phyloP scores from a whole-genome alignment of 2,888 invertebrate genomes.

The Petrolisthes manimaculis region DNA sequence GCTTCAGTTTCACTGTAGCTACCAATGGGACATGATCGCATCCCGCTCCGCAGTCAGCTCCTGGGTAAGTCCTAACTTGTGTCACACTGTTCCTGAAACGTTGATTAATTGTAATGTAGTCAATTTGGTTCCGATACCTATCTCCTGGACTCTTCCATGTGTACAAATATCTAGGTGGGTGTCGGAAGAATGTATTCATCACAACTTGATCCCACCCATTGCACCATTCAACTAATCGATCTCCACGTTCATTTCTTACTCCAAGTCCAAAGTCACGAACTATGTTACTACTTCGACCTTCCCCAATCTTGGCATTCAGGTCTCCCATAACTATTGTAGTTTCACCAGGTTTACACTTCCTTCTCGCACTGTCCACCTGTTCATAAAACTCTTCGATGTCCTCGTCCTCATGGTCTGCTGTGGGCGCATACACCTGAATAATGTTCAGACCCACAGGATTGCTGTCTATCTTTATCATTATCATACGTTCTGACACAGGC shows the following conservation, averaged over 20 bases:
- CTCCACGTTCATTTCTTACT: background rate
- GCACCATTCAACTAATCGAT: background rate
- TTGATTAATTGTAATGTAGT: background rate
- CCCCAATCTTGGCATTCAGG: slow-evolving; percentile 9
- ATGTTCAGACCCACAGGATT: background rate
- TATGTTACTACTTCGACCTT: slow-evolving; percentile 1
- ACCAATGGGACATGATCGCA: slow-evolving; percentile 11
- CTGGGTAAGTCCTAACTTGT: slow-evolving; percentile 9
- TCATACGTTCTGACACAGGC: background rate
- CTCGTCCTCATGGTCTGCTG: background rate
- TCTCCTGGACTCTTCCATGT: background rate
- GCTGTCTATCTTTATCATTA: background rate
- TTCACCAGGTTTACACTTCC: background rate
- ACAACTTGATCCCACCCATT: background rate
- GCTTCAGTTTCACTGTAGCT: background rate
- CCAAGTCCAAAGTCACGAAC: background rate
- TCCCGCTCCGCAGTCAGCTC: slow-evolving; percentile 16
- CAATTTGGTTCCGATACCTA: background rate
- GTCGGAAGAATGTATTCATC: background rate
- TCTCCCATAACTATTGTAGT: background rate
- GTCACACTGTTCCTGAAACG: background rate
- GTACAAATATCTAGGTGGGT: background rate
- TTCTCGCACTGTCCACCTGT: background rate
- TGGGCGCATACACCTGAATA: background rate
- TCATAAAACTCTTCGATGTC: background rate